Percentiles rank a stretch among this genome's conserved stretches.
phyloP scores from a whole-genome alignment of 2,113 vertebrate species.

The Callaeas wilsoni region DNA sequence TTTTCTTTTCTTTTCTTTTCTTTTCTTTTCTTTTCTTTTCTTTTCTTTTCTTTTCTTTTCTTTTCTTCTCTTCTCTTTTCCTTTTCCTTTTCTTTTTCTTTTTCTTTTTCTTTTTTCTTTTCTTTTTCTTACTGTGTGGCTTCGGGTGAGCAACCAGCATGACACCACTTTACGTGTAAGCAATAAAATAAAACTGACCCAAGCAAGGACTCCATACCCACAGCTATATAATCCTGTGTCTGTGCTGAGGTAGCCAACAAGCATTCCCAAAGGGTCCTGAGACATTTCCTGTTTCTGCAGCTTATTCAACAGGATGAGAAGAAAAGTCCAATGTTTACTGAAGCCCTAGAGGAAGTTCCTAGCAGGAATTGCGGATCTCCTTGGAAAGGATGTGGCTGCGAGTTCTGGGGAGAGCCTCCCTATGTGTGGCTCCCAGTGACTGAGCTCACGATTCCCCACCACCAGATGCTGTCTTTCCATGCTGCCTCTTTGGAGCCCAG shows the following conservation, averaged over 20 bases:
- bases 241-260: neutral
- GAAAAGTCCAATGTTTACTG: neutral
- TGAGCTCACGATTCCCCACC: neutral
- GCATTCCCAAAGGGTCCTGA: neutral
- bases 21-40: neutral
- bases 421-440: neutral
- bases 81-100: neutral
- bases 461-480: neutral
- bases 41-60: neutral
- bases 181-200: neutral
- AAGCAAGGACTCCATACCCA: neutral
- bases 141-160: neutral
- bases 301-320: neutral
- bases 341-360: neutral
- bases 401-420: neutral
- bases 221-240: neutral
- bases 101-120: neutral
- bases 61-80: no score
- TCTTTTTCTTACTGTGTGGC: neutral
- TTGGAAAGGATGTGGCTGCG: neutral
- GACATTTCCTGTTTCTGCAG: neutral
- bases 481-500: fast-evolving
- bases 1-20: neutral
- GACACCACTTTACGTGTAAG: neutral
- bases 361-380: neutral